Evolutionary conservation across 1,140 invertebrate genomes (phyloP).

Genomic region (Eupristina koningsbergeri): DNA sequence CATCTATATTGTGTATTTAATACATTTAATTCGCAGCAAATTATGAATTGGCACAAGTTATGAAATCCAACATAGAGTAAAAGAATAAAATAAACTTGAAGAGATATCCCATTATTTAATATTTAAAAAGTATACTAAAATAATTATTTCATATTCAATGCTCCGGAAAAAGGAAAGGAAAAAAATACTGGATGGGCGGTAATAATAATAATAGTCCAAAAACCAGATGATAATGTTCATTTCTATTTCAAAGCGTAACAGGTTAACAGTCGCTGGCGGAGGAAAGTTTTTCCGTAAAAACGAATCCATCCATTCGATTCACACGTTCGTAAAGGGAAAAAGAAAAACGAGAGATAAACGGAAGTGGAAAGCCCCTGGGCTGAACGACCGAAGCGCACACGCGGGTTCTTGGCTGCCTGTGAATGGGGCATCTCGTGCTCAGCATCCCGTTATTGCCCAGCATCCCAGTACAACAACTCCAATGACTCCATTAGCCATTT

Average conservation of each 20-base stretch:
- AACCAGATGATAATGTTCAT: too few relatives aligned
- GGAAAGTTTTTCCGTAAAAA: neutral
- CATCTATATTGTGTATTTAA: too few relatives aligned
- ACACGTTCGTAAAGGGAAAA: neutral
- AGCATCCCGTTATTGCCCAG: neutral
- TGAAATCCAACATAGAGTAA: too few relatives aligned
- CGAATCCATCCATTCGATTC: neutral
- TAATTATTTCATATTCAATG: too few relatives aligned
- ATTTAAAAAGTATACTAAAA: too few relatives aligned
- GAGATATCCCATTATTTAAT: too few relatives aligned
- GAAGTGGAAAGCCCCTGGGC: neutral
- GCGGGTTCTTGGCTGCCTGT: conserved; percentile 19
- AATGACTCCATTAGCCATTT: neutral
- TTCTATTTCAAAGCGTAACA: neutral
- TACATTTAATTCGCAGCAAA: too few relatives aligned
- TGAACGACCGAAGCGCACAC: neutral
- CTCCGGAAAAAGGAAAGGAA: too few relatives aligned
- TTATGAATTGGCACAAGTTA: too few relatives aligned
- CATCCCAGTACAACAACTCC: neutral
- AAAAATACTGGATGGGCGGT: too few relatives aligned
- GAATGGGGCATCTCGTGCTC: neutral
- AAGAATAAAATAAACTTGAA: too few relatives aligned
- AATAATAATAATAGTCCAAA: too few relatives aligned
- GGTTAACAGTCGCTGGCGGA: neutral
- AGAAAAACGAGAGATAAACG: neutral